Evolutionary conservation across 2,797 vertebrate species (phyloP), one percentile per base, ranked within the genome.

Genomic region (Characodon lateralis): DNA sequence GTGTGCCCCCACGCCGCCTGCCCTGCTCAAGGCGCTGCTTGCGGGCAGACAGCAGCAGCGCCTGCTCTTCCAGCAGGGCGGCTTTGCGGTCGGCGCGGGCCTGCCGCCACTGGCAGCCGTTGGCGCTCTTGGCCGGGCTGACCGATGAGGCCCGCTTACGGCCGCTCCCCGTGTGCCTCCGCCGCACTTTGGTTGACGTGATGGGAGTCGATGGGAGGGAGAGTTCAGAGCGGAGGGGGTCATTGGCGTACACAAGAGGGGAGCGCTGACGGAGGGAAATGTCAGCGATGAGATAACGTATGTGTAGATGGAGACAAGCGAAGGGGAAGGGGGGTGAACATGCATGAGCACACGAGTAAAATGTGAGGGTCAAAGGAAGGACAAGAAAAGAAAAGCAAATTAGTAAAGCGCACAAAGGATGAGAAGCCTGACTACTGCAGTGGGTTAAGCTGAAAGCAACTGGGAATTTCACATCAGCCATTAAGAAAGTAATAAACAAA

Each of bases 321-420:
- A 83, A 87, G 90, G 81, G 87, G 89, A 39, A 72, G 79, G 84
- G 50, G 73, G 80, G 83, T 53, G 77, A 86, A 84, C 58, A 86
- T 79, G 82, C 83, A 91, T 92, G 89, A 89, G 86, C 81, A 90
- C 83, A 95, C 93, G 86, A 92, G 93, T 95, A 93, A 89, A 94
- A 85, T 96, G 94, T 96, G 94, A 46, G 95, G 96, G 97, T 97
- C 96, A 97, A 97, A 97, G 87, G 89, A 94, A 94, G 89, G 90
- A 94, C 88, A 91, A 93, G 91, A 94, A 94, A 90, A 92, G 88
- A 94, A 94, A 91, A 97, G 96, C 95, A 93, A 91, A 97, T 98
- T 98, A 99, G 97, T 97, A 95, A 96, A 94, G 92, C 90, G 85
- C 85, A 92, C 85, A 93, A 39, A 91, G 84, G 86, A 92, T 92